Percentiles rank a stretch among this genome's conserved stretches.
These are phyloP conservation scores for Pteronura brasiliensis DNA, from an alignment of 2,113 vertebrate genomes.

Conservation along the genomic window DNA sequence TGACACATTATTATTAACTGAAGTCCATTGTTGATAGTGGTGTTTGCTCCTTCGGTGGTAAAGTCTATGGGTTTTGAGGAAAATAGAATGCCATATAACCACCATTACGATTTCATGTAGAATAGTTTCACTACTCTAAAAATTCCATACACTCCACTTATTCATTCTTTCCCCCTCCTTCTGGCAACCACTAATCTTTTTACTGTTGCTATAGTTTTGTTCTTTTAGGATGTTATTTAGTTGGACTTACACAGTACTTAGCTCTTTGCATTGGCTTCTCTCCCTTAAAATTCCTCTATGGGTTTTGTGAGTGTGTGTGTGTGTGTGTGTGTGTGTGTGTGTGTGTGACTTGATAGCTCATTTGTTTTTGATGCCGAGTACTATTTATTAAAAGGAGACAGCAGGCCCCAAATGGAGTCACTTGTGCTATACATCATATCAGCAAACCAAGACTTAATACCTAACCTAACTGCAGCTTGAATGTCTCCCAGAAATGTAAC, in stretches of 20 bases:
- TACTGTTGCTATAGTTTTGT: not conserved
- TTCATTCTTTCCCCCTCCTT: not conserved
- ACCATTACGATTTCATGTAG: not conserved
- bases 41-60: not conserved
- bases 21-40: not conserved
- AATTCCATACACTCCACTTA: not conserved
- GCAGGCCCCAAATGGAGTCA: not conserved
- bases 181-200: not conserved
- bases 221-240: not conserved
- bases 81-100: not conserved
- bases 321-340: not conserved
- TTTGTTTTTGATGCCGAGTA: not conserved
- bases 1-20: not conserved
- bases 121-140: not conserved
- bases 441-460: not conserved
- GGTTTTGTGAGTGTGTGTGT: not conserved
- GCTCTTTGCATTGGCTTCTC: not conserved
- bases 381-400: not conserved
- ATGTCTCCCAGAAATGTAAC: not conserved
- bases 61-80: not conserved
- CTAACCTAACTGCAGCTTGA: not conserved
- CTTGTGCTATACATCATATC: not conserved
- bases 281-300: not conserved
- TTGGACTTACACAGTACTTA: not conserved
- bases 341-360: not conserved